Evolutionary conservation across 2,888 invertebrate species (phyloP), one percentile per base, ranked within the genome.

Genomic region (Anoplius nigerrimus): DNA sequence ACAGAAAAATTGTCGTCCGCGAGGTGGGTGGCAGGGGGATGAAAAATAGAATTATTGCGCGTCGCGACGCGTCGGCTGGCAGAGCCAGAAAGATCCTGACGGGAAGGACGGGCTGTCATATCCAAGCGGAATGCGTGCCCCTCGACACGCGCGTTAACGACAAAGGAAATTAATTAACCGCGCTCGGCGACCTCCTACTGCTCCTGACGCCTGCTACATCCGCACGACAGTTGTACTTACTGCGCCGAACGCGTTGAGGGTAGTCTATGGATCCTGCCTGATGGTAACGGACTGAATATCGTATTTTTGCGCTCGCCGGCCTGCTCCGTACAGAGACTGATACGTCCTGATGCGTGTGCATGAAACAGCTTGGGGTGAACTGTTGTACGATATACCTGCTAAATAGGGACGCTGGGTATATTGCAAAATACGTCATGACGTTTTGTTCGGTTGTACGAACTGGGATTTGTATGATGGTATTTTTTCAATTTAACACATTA

Each of bases 161-260:
- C 74, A 69, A 72, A 72, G 66, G 62, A 61, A 72, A 74, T 69
- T 72, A 74, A 74, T 74, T 72, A 72, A 66, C 72, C 72, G 56
- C 74, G 42, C 53, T 59, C 59, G 72, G 66, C 55, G 61, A 69
- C 48, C 62, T 24, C 66, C 55, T 64, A 62, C 57, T 60, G 34
- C 48, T 58, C 48, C 60, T 53, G 34, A 60, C 52, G 48, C 62
- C 63, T 57, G 60, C 60, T 48, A 67, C 64, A 51, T 71, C 55
- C 59, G 51, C 45, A 16, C 21, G 55, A 48, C 45, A 54, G 24
- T 22, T 43, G 16, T 22, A 53, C 21, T 64, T 55, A 52, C 64
- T 58, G 58, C 43, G 46, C 54, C 22, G 58, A 27, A 34, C 16
- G 27, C 21, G 6, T 15, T 34, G 20, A 24, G 22, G 22, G 18